Evolutionary conservation across 2,113 vertebrate species (phyloP), one percentile per base, ranked within the genome.

Genomic region (Blennius ocellaris): DNA sequence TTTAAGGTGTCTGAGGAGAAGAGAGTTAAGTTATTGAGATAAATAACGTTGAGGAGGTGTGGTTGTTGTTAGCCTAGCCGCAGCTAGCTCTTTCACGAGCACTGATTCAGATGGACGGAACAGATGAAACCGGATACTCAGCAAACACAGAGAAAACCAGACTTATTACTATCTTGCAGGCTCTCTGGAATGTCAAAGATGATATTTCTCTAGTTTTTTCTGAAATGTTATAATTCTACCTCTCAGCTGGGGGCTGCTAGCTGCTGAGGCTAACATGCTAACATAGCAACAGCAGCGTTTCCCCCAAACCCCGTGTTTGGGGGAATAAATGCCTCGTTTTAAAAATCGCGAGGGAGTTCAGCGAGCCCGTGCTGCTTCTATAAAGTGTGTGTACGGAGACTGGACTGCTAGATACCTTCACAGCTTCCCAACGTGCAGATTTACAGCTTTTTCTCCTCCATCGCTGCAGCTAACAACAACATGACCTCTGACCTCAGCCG

Each of bases 381-480:
- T 8, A 11, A 7, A 1, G 5, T 45, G 8, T 14, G 65, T 44
- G 55, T 8, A 37, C 0, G 11, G 3, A 68, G 0, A 56, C 0
- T 11, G 9, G 37, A 2, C 9, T 57, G 16, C 48, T 14, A 0
- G 3, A 3, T 90, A 89, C 87, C 87, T 90, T 89, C 63, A 58
- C 10, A 71, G 57, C 51, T 38, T 71, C 79, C 54, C 12, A 40
- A 36, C 58, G 70, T 76, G 58, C 11, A 54, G 7, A 37, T 47
- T 17, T 69, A 73, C 59, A 5, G 53, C 17, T 69, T 76, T 55
- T 56, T 40, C 66, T 44, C 12, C 4, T 83, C 66, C 82, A 81
- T 45, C 60, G 59, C 15, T 44, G 73, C 14, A 51, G 81, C 75
- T 81, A 83, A 76, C 53, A 71, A 76, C 64, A 79, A 78, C 76